These are phyloP conservation scores for Scalopus aquaticus DNA, from an alignment of 2,113 vertebrate genomes.

Conservation along the genomic window DNA sequence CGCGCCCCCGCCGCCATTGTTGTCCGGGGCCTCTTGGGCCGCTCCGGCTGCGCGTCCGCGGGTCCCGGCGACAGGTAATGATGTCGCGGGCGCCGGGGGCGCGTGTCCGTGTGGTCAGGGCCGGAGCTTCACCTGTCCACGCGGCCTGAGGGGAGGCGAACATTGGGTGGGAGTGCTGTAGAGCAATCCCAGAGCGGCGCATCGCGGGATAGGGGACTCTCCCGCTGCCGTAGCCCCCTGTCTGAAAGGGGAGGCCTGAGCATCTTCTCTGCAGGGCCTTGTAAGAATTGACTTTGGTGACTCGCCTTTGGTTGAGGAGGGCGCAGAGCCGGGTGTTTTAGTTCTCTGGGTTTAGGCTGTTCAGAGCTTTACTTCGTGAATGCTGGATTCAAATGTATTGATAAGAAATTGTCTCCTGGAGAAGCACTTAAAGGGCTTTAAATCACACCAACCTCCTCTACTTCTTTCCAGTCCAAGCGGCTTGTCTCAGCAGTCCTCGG, in stretches of 20 bases:
- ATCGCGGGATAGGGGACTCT: background rate
- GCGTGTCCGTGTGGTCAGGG: background rate
- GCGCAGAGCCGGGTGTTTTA: background rate
- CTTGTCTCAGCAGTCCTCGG: background rate
- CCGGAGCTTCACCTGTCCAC: background rate
- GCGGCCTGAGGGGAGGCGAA: background rate
- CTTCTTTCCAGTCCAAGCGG: background rate
- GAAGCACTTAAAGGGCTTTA: background rate
- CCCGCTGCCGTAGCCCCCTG: background rate
- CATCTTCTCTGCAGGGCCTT: background rate
- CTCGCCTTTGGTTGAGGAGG: background rate
- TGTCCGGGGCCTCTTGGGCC: slow-evolving; percentile 49
- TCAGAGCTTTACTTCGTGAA: background rate
- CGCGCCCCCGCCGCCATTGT: slow-evolving; percentile 71
- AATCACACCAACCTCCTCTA: background rate
- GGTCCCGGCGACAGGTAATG: slow-evolving; percentile 63
- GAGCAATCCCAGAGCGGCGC: background rate
- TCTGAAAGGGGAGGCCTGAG: background rate
- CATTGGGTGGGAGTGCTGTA: background rate
- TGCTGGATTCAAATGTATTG: background rate
- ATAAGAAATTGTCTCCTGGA: background rate
- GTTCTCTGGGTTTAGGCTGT: background rate
- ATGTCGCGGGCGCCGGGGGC: background rate
- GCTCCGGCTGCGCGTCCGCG: background rate
- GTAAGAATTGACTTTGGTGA: background rate